Evolutionary conservation across 2,888 invertebrate species (phyloP), one percentile per base, ranked within the genome.

Genomic region (Hypercompe scribonia): DNA sequence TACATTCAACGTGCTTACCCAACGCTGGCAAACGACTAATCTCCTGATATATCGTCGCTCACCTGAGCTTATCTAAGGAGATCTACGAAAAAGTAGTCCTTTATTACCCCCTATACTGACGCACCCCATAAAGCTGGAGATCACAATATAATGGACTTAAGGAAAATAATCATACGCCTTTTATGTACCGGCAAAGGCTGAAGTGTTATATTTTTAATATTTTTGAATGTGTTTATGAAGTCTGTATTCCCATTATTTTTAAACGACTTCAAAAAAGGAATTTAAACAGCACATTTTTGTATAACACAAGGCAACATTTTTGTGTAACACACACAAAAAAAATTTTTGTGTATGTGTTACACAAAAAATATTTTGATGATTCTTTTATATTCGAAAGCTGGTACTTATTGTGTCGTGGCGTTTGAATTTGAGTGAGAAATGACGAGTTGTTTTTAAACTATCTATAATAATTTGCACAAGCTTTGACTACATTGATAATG

Each of bases 41-140:
- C 95, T 93, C 88, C 88, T 95, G 93, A 95, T 95, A 94, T 94
- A 95, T 94, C 91, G 93, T 83, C 92, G 90, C 91, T 93, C 92
- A 93, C 94, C 95, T 95, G 90, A 90, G 90, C 91, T 92, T 94
- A 94, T 93, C 94, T 91, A 84, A 85, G 81, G 80, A 89, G 91
- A 93, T 94, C 94, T 81, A 67, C 88, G 89, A 92, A 94, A 93
- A 94, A 93, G 92, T 92, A 89, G 89, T 90, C 90, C 91, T 91
- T 93, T 94, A 94, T 94, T 92, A 91, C 87, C 81, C 83, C 79
- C 85, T 86, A 85, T 86, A 84, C 84, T 76, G 79, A 74, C 79
- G 74, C 78, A 77, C 79, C 78, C 82, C 74, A 83, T 80, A 86
- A 87, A 87, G 85, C 86, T 86, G 86, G 77, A 82, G 82, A 83